phyloP scores from a whole-genome alignment of 2,797 vertebrate species.

The Enteromius fasciolatus region DNA sequence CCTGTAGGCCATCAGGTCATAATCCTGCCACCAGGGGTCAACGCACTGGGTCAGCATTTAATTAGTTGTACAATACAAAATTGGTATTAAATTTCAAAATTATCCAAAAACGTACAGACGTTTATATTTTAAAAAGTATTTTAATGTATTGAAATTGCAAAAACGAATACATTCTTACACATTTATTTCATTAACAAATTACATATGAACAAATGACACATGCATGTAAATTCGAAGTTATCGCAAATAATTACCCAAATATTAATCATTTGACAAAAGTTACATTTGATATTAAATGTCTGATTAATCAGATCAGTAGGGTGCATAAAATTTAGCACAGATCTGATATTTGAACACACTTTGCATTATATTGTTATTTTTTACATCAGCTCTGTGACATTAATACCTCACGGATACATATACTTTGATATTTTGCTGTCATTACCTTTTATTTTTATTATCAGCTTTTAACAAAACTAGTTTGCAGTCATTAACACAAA shows the following conservation, averaged over 20 bases:
- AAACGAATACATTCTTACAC: background rate
- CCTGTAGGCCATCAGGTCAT: conserved; percentile 46
- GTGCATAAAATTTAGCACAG: too few relatives aligned
- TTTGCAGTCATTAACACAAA: background rate
- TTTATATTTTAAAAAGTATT: background rate
- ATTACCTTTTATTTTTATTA: background rate
- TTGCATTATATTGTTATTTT: background rate
- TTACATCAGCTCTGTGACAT: background rate
- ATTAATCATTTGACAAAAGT: background rate
- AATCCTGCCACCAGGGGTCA: conserved; percentile 59
- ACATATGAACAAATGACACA: background rate
- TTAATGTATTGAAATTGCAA: background rate
- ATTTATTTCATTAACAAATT: background rate
- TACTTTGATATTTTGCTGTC: background rate
- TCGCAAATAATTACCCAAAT: background rate
- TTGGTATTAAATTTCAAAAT: background rate
- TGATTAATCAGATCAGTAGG: too few relatives aligned
- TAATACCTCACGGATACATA: background rate
- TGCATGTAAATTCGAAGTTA: background rate
- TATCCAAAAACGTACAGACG: background rate
- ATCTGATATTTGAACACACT: too few relatives aligned
- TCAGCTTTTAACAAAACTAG: background rate
- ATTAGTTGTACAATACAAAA: background rate
- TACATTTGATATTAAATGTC: too few relatives aligned
- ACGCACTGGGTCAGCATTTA: background rate